Conservation (phyloP, 2,888 invertebrate genomes). For the Agonopterix subpropinquella region DNA sequence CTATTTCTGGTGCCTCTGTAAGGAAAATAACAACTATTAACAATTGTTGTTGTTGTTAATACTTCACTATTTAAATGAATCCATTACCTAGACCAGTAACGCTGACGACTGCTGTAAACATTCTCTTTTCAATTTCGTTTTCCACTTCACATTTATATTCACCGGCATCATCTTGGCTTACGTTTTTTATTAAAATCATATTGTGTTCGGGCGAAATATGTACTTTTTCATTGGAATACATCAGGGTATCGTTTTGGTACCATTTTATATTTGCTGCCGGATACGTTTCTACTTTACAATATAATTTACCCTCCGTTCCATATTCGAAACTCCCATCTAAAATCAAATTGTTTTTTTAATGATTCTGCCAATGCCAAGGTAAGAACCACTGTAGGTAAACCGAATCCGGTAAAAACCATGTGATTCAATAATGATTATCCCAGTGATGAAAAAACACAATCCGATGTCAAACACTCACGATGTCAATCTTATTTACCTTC, state of each 20-base stretch:
- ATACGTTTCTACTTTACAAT: conserved; percentile 48
- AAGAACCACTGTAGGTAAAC: not conserved
- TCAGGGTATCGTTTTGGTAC: conserved; percentile 40
- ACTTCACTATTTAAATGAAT: not conserved
- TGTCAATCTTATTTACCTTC: conserved; percentile 27
- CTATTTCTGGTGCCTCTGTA: conserved; percentile 44
- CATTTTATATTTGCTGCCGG: conserved; percentile 47
- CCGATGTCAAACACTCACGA: not conserved
- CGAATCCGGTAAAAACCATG: too few species aligned
- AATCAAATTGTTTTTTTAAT: conserved; percentile 7
- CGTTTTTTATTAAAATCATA: conserved; percentile 38
- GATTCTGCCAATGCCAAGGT: too few species aligned
- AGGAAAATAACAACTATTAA: conserved; percentile 3
- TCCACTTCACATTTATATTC: conserved; percentile 40
- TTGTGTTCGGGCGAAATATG: conserved; percentile 27
- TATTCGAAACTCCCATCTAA: conserved; percentile 50
- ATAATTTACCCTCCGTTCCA: conserved; percentile 35
- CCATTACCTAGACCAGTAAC: conserved; percentile 49
- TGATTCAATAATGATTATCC: too few species aligned
- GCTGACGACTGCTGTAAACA: conserved; percentile 26
- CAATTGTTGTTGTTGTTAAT: not conserved
- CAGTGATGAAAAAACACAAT: too few species aligned
- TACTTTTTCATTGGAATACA: conserved; percentile 25
- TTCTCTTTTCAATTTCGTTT: conserved; percentile 29
- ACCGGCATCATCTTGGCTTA: conserved; percentile 42